These are phyloP conservation scores for Mongoloraphidia duomilia DNA, from an alignment of 2,888 invertebrate genomes.

Conservation along the genomic window DNA sequence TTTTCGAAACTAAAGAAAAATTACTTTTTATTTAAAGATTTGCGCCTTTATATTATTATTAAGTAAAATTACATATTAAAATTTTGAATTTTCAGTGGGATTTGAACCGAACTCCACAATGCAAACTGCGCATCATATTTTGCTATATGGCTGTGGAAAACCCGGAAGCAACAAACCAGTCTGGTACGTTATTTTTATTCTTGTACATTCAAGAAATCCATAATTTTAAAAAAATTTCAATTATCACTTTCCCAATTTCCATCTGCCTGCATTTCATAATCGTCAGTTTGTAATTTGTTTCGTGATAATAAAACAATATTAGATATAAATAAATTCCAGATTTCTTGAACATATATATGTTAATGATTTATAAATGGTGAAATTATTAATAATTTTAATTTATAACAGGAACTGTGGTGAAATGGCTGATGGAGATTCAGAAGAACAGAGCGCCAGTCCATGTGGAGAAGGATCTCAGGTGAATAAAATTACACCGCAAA, in stretches of 20 bases:
- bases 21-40: not conserved
- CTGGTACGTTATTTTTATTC: slow-evolving; percentile 42
- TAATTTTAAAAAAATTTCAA: not conserved
- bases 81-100: slow-evolving; percentile 47
- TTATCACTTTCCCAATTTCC: not conserved
- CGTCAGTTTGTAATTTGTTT: no score
- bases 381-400: slow-evolving; percentile 7
- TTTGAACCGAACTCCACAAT: slow-evolving; percentile 86
- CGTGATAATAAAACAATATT: no score
- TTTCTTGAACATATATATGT: no score
- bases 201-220: not conserved
- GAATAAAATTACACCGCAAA: slow-evolving; percentile 10
- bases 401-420: slow-evolving; percentile 78
- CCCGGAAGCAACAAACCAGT: slow-evolving; percentile 58
- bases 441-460: slow-evolving; percentile 48
- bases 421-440: slow-evolving; percentile 49
- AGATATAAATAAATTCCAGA: no score
- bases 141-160: slow-evolving; percentile 75
- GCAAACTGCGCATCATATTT: slow-evolving; percentile 86
- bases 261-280: not conserved
- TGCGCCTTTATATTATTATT: not conserved
- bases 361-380: not conserved
- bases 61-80: no score
- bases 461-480: slow-evolving; percentile 63
- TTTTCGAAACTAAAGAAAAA: not conserved